Conservation (phyloP, 2,888 invertebrate species). For the Alviniconcha strummeri region DNA sequence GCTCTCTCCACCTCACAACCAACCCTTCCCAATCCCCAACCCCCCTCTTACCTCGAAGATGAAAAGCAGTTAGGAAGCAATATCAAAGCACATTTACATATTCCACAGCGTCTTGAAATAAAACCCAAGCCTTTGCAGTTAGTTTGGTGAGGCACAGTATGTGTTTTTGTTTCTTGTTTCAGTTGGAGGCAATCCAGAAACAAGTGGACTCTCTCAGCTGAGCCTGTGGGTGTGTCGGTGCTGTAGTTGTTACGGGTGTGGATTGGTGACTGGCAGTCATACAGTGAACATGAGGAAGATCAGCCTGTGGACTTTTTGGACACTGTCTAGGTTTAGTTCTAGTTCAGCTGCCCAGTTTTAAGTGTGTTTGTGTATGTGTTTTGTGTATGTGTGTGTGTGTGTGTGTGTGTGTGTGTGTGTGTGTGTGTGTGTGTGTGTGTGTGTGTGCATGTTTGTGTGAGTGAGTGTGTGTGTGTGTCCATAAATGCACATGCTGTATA, state of each 20-base stretch:
- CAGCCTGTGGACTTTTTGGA: too few species aligned
- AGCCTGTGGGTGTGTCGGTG: background rate
- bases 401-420: constrained; percentile 22
- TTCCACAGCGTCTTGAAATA: background rate
- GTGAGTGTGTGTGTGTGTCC: background rate
- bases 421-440: constrained; percentile 17
- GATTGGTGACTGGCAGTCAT: background rate
- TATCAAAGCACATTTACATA: background rate
- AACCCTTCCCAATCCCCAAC: too few species aligned
- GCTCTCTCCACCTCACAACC: too few species aligned
- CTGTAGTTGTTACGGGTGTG: background rate
- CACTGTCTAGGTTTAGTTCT: too few species aligned
- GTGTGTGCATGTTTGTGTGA: background rate
- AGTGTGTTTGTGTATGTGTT: background rate
- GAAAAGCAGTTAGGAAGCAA: too few species aligned
- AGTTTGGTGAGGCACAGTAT: background rate
- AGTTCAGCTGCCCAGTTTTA: background rate
- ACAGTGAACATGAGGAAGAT: background rate
- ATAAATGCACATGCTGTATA: background rate
- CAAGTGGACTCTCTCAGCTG: constrained; percentile 40
- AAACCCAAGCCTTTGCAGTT: background rate
- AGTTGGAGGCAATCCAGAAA: constrained; percentile 40
- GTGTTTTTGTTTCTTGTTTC: constrained; percentile 12
- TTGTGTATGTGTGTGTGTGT: background rate
- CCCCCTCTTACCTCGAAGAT: too few species aligned